Conservation (phyloP, 1,140 invertebrate species). For the Drosophila prosaltans region DNA sequence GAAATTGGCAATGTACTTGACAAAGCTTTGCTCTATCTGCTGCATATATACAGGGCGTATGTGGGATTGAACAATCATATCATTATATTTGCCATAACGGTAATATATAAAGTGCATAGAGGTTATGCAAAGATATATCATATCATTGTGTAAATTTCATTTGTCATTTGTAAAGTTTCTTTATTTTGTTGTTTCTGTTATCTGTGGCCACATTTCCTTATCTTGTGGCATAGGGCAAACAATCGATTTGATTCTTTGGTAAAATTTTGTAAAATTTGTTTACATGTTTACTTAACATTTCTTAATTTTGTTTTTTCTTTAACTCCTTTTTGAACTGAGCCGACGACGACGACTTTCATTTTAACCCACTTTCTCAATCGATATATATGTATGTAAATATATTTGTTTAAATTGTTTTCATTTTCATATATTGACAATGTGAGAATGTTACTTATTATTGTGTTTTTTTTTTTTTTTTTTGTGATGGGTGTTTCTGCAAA, state of each 20-base stretch:
- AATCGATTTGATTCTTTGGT: slow-evolving; percentile 61
- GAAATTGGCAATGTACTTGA: too few relatives aligned
- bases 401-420: not conserved
- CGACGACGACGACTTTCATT: slow-evolving; percentile 60
- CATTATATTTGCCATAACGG: too few relatives aligned
- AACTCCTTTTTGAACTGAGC: slow-evolving; percentile 35
- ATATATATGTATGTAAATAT: not conserved
- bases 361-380: slow-evolving; percentile 65
- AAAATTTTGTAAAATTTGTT: slow-evolving; percentile 34
- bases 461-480: slow-evolving; percentile 1
- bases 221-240: slow-evolving; percentile 29
- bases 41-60: too few relatives aligned
- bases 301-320: slow-evolving; percentile 39
- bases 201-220: slow-evolving; percentile 16
- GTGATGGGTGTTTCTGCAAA: not conserved
- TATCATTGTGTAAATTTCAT: not conserved
- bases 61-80: too few relatives aligned
- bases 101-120: too few relatives aligned
- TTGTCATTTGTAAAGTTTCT: not conserved
- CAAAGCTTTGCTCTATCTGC: too few relatives aligned
- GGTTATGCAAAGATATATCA: too few relatives aligned
- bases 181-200: not conserved
- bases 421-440: not conserved
- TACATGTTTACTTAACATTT: slow-evolving; percentile 40
- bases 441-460: not conserved